Conservation (phyloP, 2,888 invertebrate species). For the Hyposoter didymator region DNA sequence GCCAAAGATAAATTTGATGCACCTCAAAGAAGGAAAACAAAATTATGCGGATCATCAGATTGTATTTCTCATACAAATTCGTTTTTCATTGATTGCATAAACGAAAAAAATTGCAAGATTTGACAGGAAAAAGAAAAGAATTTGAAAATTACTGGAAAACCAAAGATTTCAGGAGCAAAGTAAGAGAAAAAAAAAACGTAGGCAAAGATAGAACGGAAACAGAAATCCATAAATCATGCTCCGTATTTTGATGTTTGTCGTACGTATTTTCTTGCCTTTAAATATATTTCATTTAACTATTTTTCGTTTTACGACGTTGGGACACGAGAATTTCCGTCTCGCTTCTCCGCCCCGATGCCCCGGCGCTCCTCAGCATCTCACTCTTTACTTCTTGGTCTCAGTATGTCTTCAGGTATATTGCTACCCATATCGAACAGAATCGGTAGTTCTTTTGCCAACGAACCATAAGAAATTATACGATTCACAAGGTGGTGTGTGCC, state of each 20-base stretch:
- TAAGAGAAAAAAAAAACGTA: too few species aligned
- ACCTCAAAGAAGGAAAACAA: constrained; percentile 51
- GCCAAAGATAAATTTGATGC: not conserved
- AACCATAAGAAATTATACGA: constrained; percentile 66
- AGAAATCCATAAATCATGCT: constrained; percentile 47
- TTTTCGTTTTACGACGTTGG: constrained; percentile 54
- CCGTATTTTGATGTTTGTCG: constrained; percentile 10
- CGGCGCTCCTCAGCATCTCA: not conserved
- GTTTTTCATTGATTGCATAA: not conserved
- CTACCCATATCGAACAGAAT: constrained; percentile 56
- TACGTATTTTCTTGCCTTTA: constrained; percentile 1
- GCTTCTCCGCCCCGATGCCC: not conserved
- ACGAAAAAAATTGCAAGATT: not conserved
- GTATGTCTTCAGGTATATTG: constrained; percentile 60
- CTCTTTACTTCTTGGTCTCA: constrained; percentile 12
- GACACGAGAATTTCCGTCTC: constrained; percentile 16
- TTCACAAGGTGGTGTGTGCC: constrained; percentile 47
- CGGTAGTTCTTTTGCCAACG: constrained; percentile 60
- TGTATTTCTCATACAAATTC: not conserved
- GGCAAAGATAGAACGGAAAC: constrained; percentile 11
- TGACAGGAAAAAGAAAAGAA: not conserved
- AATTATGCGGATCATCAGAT: constrained; percentile 49
- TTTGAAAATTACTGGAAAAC: not conserved
- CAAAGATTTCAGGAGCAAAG: not conserved
- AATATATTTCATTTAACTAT: constrained; percentile 6